Conservation (phyloP, 2,888 invertebrate species). For the Leucoma salicis region DNA sequence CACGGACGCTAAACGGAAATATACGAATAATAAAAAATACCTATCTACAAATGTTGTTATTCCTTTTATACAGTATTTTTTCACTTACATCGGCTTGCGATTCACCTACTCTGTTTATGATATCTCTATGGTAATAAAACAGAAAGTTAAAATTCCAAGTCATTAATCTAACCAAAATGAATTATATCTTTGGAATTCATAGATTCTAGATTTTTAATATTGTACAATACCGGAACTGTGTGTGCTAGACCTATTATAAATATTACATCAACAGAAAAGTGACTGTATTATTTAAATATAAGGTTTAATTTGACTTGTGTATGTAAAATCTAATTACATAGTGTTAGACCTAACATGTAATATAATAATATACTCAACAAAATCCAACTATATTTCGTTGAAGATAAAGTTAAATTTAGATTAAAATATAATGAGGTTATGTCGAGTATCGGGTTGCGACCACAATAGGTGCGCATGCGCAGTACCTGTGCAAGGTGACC, state of each 20-base stretch:
- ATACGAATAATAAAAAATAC: too few species aligned
- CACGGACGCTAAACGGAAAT: too few species aligned
- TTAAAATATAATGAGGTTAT: constrained; percentile 24
- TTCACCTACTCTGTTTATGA: too few species aligned
- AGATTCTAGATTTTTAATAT: constrained; percentile 28
- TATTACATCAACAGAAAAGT: constrained; percentile 10
- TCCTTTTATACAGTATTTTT: too few species aligned
- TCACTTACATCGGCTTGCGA: too few species aligned
- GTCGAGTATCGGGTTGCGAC: constrained; percentile 66
- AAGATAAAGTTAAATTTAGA: neutral
- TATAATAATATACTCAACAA: neutral
- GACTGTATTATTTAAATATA: constrained; percentile 18
- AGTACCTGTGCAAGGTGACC: constrained; percentile 77
- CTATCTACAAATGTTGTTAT: too few species aligned
- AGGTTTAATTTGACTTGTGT: constrained; percentile 16
- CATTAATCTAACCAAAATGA: constrained; percentile 15
- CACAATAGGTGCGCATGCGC: constrained; percentile 67
- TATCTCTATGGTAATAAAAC: too few species aligned
- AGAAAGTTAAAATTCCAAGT: constrained; percentile 8
- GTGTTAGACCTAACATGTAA: neutral
- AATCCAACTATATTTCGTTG: neutral
- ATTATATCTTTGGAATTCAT: constrained; percentile 18
- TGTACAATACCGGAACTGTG: constrained; percentile 28
- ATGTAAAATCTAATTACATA: constrained; percentile 7
- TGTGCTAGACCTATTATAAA: constrained; percentile 18